Percentiles rank a stretch among this genome's conserved stretches.
Evolutionary conservation across 2,113 vertebrate species (phyloP).

Genomic region (Scartelaos histophorus): DNA sequence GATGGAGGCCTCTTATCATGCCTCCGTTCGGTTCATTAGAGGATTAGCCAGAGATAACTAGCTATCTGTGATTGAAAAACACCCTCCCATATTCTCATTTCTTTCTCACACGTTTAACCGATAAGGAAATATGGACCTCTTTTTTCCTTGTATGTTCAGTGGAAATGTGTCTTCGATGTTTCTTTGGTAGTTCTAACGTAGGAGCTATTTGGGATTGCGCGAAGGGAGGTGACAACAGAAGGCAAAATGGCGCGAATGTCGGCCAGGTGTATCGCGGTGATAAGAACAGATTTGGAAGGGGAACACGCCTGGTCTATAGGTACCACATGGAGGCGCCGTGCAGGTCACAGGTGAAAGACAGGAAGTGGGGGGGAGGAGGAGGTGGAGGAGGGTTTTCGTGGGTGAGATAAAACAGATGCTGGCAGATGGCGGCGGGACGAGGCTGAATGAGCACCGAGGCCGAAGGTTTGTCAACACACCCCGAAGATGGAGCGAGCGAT

Average conservation of each 20-base stretch:
- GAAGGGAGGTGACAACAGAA: constrained; percentile 25
- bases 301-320: constrained; percentile 17
- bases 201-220: constrained; percentile 22
- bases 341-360: constrained; percentile 63
- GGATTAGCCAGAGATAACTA: constrained; percentile 65
- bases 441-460: constrained; percentile 37
- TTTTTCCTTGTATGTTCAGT: constrained; percentile 1
- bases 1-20: constrained; percentile 56
- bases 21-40: constrained; percentile 60
- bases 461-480: constrained; percentile 48
- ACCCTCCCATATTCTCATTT: constrained; percentile 21
- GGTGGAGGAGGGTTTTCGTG: constrained; percentile 46
- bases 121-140: constrained; percentile 24
- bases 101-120: constrained; percentile 5
- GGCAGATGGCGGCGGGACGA: constrained; percentile 59
- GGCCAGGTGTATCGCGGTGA: constrained; percentile 52
- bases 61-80: constrained; percentile 60
- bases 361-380: constrained; percentile 20
- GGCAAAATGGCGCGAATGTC: constrained; percentile 41
- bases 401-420: constrained; percentile 69
- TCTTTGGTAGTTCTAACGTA: not conserved
- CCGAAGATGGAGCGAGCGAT: constrained; percentile 12
- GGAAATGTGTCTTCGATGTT: not conserved
- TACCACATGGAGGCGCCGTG: constrained; percentile 28
- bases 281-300: constrained; percentile 40